Conservation (phyloP, 2,797 vertebrate genomes). For the Sebastiscus albofasciatus region DNA sequence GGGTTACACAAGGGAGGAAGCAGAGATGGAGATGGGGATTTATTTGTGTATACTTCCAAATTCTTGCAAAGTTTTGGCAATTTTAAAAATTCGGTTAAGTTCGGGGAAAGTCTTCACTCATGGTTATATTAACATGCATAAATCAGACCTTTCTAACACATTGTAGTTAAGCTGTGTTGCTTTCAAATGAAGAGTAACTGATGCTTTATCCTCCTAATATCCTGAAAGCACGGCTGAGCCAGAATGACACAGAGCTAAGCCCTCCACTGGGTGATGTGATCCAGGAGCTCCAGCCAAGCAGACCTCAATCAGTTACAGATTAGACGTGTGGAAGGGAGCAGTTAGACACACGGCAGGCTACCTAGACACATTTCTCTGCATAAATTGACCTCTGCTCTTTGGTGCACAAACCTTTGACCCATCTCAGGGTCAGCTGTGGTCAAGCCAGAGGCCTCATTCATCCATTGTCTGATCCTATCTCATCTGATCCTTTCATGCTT, state of each 20-base stretch:
- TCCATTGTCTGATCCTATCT: slow-evolving; percentile 54
- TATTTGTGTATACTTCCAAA: slow-evolving; percentile 8
- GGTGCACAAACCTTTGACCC: slow-evolving; percentile 44
- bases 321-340: slow-evolving; percentile 49
- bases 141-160: neutral
- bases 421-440: slow-evolving; percentile 35
- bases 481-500: slow-evolving; percentile 33
- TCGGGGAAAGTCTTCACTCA: neutral
- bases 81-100: neutral
- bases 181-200: neutral
- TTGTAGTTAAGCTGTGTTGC: neutral
- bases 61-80: neutral
- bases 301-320: slow-evolving; percentile 56
- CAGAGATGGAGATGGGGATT: slow-evolving; percentile 12
- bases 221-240: neutral
- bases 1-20: neutral
- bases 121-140: neutral
- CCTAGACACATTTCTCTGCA: slow-evolving; percentile 34
- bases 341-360: slow-evolving; percentile 44
- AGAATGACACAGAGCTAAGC: slow-evolving; percentile 35
- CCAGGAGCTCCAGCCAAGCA: slow-evolving; percentile 47
- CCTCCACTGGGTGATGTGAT: slow-evolving; percentile 42
- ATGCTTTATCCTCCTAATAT: slow-evolving; percentile 7
- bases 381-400: slow-evolving; percentile 46
- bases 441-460: slow-evolving; percentile 33